These are phyloP conservation scores for Dromiciops gliroides DNA, from an alignment of 2,113 vertebrate genomes.

Conservation along the genomic window DNA sequence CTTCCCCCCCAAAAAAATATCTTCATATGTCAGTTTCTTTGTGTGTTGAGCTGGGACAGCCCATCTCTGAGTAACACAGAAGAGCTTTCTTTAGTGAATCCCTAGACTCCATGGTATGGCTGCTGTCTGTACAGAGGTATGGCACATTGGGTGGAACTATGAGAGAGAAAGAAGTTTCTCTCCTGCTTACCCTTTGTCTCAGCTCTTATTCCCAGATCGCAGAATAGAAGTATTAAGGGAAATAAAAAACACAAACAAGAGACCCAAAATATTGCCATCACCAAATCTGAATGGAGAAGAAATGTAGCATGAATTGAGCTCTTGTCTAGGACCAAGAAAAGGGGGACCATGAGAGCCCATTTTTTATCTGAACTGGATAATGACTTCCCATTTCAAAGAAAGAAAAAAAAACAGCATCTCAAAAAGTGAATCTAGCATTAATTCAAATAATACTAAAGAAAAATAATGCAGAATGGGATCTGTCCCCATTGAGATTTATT, in stretches of 20 bases:
- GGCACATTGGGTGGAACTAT: neutral
- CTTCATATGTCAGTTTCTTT: too few relatives aligned
- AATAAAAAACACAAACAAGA: neutral
- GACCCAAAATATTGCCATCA: neutral
- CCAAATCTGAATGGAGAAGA: neutral
- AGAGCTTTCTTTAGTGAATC: neutral
- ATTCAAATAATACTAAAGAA: neutral
- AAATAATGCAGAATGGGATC: neutral
- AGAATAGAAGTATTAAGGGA: neutral
- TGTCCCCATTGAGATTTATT: neutral
- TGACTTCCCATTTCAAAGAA: neutral
- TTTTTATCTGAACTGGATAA: neutral
- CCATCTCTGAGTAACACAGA: neutral
- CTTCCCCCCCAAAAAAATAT: too few relatives aligned
- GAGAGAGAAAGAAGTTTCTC: neutral
- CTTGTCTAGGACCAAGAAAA: neutral
- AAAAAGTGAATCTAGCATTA: neutral
- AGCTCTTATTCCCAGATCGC: neutral
- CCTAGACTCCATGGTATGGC: neutral
- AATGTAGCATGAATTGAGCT: neutral
- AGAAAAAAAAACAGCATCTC: neutral
- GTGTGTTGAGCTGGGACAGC: neutral
- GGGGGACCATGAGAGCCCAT: neutral
- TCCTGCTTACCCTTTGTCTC: neutral
- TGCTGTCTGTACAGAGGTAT: neutral